Conservation (phyloP, 2,797 vertebrate species). For the Brachymystax lenok region DNA sequence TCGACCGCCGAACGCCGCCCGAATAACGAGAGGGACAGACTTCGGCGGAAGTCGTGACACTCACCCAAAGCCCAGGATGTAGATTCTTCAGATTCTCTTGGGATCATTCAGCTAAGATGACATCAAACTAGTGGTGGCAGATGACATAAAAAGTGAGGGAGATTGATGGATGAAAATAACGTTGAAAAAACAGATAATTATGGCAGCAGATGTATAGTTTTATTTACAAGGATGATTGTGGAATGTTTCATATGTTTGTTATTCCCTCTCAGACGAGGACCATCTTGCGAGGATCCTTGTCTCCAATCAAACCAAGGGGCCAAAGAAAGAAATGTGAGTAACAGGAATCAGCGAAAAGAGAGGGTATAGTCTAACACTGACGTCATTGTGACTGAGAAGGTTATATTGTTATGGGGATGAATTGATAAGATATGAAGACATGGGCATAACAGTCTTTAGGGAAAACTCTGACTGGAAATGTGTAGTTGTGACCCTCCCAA, state of each 20-base stretch:
- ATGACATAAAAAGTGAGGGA: neutral
- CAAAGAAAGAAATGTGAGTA: neutral
- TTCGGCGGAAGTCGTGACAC: too few species aligned
- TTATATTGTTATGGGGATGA: neutral
- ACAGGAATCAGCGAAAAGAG: neutral
- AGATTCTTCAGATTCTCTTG: neutral
- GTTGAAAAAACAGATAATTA: neutral
- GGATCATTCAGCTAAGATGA: neutral
- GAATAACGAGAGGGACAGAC: too few species aligned
- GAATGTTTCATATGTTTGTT: neutral
- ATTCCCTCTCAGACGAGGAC: neutral
- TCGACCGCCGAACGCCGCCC: too few species aligned
- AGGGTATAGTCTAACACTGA: neutral
- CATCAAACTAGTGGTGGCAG: neutral
- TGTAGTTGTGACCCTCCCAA: neutral
- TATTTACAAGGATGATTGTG: neutral
- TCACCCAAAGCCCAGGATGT: too few species aligned
- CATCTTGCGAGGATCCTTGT: neutral
- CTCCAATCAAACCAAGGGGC: neutral
- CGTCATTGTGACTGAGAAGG: neutral
- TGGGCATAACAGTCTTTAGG: neutral
- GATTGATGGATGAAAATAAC: neutral
- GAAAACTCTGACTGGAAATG: constrained; percentile 11
- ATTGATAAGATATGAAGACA: neutral
- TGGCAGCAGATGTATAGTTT: neutral